These are phyloP conservation scores for Rhynchomys soricoides DNA, from an alignment of 2,113 vertebrate species.

Conservation along the genomic window DNA sequence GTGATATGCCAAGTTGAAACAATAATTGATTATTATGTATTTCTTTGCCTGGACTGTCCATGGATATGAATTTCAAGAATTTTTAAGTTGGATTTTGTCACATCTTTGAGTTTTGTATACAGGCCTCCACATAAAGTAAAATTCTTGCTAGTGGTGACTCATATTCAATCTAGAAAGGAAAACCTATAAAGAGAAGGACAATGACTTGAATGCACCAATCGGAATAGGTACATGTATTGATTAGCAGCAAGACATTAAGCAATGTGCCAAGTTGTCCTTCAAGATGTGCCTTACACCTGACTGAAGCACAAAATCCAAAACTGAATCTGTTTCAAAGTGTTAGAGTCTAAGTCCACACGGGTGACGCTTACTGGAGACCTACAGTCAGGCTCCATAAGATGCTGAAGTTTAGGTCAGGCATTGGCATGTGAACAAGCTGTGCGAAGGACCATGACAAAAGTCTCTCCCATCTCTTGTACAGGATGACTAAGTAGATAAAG, in stretches of 20 bases:
- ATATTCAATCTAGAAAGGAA: background rate
- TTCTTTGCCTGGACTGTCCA: constrained; percentile 1
- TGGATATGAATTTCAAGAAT: constrained; percentile 1
- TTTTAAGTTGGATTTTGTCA: constrained; percentile 45
- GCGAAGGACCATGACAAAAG: background rate
- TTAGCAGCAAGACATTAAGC: background rate
- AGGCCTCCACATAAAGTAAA: constrained; percentile 22
- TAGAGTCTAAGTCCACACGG: no score
- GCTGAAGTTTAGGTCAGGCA: background rate
- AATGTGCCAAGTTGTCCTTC: background rate
- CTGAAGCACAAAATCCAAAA: background rate
- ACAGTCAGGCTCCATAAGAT: background rate
- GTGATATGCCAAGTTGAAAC: constrained; percentile 34
- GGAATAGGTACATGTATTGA: background rate
- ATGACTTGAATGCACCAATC: background rate
- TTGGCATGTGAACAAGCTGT: background rate
- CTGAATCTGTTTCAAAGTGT: background rate
- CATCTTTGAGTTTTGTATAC: background rate
- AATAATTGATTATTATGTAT: background rate
- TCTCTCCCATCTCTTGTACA: rapidly evolving
- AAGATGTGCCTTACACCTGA: background rate
- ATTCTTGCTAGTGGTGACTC: background rate
- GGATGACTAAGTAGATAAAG: background rate
- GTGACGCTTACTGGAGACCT: background rate
- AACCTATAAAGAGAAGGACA: background rate